Percentiles rank a stretch among this genome's conserved stretches.
phyloP scores from a whole-genome alignment of 2,797 vertebrate genomes.

The Poeciliopsis infans region DNA sequence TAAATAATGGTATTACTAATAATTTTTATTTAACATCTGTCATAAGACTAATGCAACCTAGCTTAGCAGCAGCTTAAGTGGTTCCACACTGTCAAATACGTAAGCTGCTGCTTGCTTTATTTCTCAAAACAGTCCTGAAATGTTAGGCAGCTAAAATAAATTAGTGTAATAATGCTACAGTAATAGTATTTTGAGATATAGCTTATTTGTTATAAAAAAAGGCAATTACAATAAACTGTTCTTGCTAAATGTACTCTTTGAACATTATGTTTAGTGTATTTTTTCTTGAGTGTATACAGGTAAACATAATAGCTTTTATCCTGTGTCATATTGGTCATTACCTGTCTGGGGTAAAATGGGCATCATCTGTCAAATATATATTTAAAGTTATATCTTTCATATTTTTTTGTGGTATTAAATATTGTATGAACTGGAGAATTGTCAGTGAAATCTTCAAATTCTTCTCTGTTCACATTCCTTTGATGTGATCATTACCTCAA shows the following conservation, averaged over 20 bases:
- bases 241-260: not conserved
- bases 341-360: not conserved
- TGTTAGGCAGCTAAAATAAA: not conserved
- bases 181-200: not conserved
- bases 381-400: not conserved
- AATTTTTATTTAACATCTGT: not conserved
- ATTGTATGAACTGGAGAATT: not conserved
- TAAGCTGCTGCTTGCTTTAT: not conserved
- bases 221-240: not conserved
- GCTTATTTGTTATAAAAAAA: not conserved
- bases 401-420: not conserved
- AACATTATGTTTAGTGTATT: not conserved
- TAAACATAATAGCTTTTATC: constrained; percentile 9
- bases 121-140: not conserved
- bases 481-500: not conserved
- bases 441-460: not conserved
- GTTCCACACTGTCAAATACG: not conserved
- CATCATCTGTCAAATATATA: not conserved
- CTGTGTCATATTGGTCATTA: not conserved
- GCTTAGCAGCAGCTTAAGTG: not conserved
- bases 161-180: not conserved
- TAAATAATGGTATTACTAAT: not conserved
- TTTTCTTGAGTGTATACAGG: not conserved
- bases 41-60: not conserved
- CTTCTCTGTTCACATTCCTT: not conserved